Conservation (phyloP, 2,888 invertebrate genomes). For the Pyralis farinalis region DNA sequence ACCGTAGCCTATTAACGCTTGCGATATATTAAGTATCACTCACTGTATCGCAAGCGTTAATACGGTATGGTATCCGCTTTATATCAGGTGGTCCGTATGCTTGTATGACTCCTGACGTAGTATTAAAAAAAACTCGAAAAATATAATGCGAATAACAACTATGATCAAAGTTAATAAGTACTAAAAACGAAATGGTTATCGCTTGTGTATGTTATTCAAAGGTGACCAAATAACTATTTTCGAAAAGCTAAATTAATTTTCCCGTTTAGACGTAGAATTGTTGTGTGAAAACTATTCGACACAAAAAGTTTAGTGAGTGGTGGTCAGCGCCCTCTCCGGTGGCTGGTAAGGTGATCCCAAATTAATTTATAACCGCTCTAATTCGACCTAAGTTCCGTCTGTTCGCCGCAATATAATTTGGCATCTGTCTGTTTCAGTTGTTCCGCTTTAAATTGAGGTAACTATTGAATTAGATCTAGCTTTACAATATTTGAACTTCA, state of each 20-base stretch:
- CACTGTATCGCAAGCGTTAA: too few species aligned
- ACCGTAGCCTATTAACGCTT: too few species aligned
- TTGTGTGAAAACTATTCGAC: slow-evolving; percentile 50
- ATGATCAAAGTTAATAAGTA: too few species aligned
- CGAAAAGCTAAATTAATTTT: slow-evolving; percentile 26
- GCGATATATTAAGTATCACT: too few species aligned
- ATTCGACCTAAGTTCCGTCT: slow-evolving; percentile 25
- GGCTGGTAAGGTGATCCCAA: slow-evolving; percentile 33
- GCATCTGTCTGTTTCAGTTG: slow-evolving; percentile 9
- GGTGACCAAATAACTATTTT: too few species aligned
- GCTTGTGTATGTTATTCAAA: too few species aligned
- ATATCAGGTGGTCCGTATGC: too few species aligned
- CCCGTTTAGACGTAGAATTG: slow-evolving; percentile 36
- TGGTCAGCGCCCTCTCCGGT: neutral
- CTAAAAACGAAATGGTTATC: too few species aligned
- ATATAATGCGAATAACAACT: too few species aligned
- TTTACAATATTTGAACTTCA: neutral
- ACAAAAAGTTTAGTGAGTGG: slow-evolving; percentile 31
- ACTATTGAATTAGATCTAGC: slow-evolving; percentile 3
- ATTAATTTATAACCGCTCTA: slow-evolving; percentile 49
- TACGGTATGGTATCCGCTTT: too few species aligned
- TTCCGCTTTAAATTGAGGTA: slow-evolving; percentile 14
- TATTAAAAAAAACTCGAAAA: too few species aligned
- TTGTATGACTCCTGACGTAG: too few species aligned
- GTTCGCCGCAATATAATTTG: slow-evolving; percentile 22